A percentile compares a stretch with the other conserved stretches of the same genome.
Evolutionary conservation across 2,888 invertebrate species (phyloP).

Genomic region (Antitype chi): DNA sequence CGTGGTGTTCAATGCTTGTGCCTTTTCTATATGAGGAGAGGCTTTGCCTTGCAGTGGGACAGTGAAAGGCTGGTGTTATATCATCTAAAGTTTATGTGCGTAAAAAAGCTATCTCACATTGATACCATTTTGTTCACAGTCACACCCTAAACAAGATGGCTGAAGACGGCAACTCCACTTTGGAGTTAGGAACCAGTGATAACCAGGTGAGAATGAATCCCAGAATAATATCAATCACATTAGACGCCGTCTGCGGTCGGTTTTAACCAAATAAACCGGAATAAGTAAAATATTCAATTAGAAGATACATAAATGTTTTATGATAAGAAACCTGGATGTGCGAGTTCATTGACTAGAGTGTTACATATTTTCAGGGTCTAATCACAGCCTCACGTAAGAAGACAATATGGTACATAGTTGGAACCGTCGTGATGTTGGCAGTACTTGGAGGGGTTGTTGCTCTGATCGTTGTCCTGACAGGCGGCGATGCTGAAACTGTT

Average conservation of each 20-base stretch:
- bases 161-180: constrained; percentile 86
- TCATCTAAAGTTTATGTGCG: background rate
- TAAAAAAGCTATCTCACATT: background rate
- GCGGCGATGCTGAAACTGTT: constrained; percentile 78
- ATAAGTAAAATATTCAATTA: background rate
- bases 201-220: constrained; percentile 78
- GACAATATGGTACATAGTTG: constrained; percentile 89
- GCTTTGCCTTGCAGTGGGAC: background rate
- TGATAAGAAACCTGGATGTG: background rate
- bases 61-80: background rate
- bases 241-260: background rate
- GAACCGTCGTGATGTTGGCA: constrained; percentile 89
- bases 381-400: constrained; percentile 90
- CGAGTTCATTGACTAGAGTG: background rate
- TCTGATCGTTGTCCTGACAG: constrained; percentile 89
- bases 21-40: background rate
- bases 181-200: constrained; percentile 86
- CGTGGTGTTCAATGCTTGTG: too few relatives aligned
- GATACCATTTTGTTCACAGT: constrained; percentile 59
- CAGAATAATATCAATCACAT: background rate
- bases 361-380: constrained; percentile 87
- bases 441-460: constrained; percentile 91
- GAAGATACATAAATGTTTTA: background rate
- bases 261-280: background rate
- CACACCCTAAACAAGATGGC: constrained; percentile 77